A percentile compares a stretch with the other conserved stretches of the same genome.
These are phyloP conservation scores for Amphimallon solstitiale DNA, from an alignment of 2,888 invertebrate species.

Conservation along the genomic window DNA sequence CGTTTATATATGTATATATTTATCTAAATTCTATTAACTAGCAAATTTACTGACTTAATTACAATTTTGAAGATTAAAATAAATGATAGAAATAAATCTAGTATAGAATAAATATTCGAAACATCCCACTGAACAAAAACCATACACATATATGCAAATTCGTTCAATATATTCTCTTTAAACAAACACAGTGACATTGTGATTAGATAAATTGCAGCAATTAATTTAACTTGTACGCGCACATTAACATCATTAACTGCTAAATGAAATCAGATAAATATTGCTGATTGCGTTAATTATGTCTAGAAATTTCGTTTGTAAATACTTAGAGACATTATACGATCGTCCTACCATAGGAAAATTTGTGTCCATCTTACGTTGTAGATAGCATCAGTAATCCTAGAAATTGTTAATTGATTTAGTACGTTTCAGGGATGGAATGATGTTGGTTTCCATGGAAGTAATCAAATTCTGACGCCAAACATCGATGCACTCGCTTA, in stretches of 20 bases:
- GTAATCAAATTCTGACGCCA: conserved; percentile 87
- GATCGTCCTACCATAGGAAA: not conserved
- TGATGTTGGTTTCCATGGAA: conserved; percentile 91
- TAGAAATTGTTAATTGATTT: conserved; percentile 22
- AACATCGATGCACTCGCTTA: conserved; percentile 90
- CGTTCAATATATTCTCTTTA: conserved; percentile 11
- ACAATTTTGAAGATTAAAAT: too few species aligned
- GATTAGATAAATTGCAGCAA: conserved; percentile 15
- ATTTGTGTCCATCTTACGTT: not conserved
- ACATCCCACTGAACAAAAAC: too few species aligned
- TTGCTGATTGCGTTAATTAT: conserved; percentile 21
- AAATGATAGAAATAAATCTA: too few species aligned
- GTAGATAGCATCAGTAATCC: conserved; percentile 17
- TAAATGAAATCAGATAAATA: conserved; percentile 33
- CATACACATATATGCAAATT: not conserved
- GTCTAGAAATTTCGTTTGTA: not conserved
- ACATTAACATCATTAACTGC: conserved; percentile 23
- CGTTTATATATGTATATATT: too few species aligned
- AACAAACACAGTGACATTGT: conserved; percentile 4
- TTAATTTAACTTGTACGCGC: conserved; percentile 5
- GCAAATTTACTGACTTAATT: too few species aligned
- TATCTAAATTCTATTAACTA: too few species aligned
- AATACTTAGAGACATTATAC: conserved; percentile 1
- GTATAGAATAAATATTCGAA: too few species aligned
- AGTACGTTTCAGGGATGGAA: conserved; percentile 78